A percentile compares a stretch with the other conserved stretches of the same genome.
These are phyloP conservation scores for Aricia agestis DNA, from an alignment of 1,140 invertebrate species.

Conservation along the genomic window DNA sequence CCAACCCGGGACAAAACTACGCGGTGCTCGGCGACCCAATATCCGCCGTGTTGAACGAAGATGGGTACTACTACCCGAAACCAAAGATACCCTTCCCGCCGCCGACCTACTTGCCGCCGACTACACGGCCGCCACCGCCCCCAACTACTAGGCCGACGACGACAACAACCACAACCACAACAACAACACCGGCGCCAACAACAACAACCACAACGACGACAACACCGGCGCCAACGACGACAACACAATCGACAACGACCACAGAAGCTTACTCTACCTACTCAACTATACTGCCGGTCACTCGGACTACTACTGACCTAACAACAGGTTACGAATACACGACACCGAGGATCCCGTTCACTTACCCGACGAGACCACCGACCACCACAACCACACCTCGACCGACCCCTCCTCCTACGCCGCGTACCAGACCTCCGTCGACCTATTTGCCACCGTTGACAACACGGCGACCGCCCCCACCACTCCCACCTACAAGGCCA, in stretches of 20 bases:
- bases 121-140: conserved; percentile 27
- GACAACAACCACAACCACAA: conserved; percentile 27
- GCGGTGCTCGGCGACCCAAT: conserved; percentile 55
- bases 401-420: conserved; percentile 31
- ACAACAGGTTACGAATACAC: conserved; percentile 35
- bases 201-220: conserved; percentile 28
- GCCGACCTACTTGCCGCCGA: conserved; percentile 28
- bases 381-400: conserved; percentile 29
- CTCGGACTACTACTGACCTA: conserved; percentile 10
- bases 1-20: conserved; percentile 53
- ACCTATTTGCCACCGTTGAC: conserved; percentile 27
- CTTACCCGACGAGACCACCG: conserved; percentile 28
- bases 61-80: conserved; percentile 67
- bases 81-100: conserved; percentile 60
- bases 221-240: conserved; percentile 29
- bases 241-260: conserved; percentile 22
- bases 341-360: conserved; percentile 30
- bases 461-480: conserved; percentile 24
- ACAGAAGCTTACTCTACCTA: neutral
- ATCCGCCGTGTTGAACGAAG: conserved; percentile 51
- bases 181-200: conserved; percentile 23
- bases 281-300: neutral
- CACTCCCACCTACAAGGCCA: conserved; percentile 27
- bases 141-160: conserved; percentile 28
- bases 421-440: conserved; percentile 29